phyloP scores from a whole-genome alignment of 1,140 invertebrate species.

The Drosophila bipectinata region DNA sequence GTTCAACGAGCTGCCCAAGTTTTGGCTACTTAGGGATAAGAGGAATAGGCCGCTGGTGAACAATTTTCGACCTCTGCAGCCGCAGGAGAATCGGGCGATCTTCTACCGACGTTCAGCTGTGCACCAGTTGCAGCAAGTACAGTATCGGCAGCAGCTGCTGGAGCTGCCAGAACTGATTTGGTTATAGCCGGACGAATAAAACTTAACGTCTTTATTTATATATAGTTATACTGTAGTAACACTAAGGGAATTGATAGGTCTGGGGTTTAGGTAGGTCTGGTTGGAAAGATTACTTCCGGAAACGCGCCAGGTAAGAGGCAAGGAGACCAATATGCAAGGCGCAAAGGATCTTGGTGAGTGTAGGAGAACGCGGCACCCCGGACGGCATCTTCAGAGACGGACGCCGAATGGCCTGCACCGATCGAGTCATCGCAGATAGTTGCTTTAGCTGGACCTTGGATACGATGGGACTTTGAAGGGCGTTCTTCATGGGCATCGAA shows the following conservation, averaged over 20 bases:
- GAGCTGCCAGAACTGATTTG: constrained; percentile 41
- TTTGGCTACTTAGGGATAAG: constrained; percentile 86
- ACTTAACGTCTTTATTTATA: background rate
- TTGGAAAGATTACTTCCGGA: background rate
- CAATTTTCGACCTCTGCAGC: constrained; percentile 86
- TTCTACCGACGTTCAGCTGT: constrained; percentile 83
- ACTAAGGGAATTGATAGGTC: background rate
- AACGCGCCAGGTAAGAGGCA: constrained; percentile 40
- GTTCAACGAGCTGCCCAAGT: constrained; percentile 85
- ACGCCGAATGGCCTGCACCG: background rate
- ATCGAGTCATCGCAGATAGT: background rate
- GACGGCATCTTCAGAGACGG: constrained; percentile 20
- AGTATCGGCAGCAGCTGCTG: constrained; percentile 35
- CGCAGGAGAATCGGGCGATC: constrained; percentile 86
- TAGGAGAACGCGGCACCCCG: constrained; percentile 17
- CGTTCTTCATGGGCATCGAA: background rate
- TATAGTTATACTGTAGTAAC: background rate
- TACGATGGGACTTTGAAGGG: background rate
- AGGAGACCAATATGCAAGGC: constrained; percentile 59
- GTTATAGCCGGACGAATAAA: constrained; percentile 27
- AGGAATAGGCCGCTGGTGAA: constrained; percentile 84
- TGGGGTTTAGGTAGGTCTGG: background rate
- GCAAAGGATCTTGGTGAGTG: constrained; percentile 33
- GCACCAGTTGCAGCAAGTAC: constrained; percentile 5
- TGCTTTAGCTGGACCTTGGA: constrained; percentile 9